Conservation (phyloP, 2,888 invertebrate species). For the Acanthosepion lycidas region DNA sequence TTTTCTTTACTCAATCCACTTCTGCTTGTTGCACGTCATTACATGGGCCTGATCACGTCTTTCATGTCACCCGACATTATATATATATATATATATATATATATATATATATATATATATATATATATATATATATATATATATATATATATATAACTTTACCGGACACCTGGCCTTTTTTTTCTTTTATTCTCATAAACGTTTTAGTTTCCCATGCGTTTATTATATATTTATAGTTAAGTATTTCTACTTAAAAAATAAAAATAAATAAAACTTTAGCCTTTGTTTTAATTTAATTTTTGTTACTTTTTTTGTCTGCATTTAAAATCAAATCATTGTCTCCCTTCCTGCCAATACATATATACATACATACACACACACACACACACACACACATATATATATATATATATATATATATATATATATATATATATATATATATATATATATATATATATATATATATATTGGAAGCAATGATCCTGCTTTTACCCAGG, state of each 20-base stretch:
- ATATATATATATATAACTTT: neutral
- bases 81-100: no score
- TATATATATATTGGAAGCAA: neutral
- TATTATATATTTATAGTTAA: neutral
- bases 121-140: neutral
- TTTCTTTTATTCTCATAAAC: neutral
- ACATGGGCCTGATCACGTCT: neutral
- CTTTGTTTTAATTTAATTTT: neutral
- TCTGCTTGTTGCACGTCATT: neutral
- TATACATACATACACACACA: no score
- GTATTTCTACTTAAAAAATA: neutral
- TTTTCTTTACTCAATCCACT: neutral
- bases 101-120: slow-evolving; percentile 33
- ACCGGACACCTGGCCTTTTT: neutral
- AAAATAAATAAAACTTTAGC: neutral
- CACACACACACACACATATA: no score
- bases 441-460: no score
- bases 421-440: no score
- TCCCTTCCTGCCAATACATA: neutral
- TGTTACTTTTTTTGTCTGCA: neutral
- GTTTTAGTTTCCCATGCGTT: neutral
- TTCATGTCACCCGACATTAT: slow-evolving; percentile 7
- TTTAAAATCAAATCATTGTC: neutral
- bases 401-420: no score
- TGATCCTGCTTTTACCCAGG: neutral